Evolutionary conservation across 2,888 invertebrate species (phyloP).

Genomic region (Cactoblastis cactorum): DNA sequence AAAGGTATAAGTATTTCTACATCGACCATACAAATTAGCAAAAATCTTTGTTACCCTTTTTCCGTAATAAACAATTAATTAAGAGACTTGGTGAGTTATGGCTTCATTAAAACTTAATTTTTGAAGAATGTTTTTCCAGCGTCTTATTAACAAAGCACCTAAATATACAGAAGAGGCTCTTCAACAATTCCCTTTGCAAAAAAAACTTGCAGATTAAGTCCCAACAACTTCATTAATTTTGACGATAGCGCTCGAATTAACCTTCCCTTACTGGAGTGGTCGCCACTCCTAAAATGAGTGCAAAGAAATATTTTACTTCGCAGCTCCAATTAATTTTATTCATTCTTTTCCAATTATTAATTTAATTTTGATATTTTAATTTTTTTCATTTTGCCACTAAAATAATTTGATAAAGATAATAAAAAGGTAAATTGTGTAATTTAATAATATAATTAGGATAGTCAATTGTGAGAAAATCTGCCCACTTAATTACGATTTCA

Average conservation of each 20-base stretch:
- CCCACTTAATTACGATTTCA: no score
- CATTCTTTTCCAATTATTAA: background rate
- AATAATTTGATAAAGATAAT: no score
- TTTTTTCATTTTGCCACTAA: no score
- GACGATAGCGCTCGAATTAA: conserved; percentile 7
- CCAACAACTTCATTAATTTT: conserved; percentile 13
- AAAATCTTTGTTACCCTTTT: background rate
- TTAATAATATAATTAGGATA: no score
- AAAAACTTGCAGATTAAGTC: conserved; percentile 13
- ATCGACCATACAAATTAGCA: no score
- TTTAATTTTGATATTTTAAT: no score
- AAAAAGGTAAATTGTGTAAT: no score
- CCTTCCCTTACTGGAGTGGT: background rate
- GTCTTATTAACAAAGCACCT: conserved; percentile 7
- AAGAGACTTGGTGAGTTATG: background rate
- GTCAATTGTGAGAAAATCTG: no score
- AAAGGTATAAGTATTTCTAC: no score
- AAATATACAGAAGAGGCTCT: conserved; percentile 5
- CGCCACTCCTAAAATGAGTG: background rate
- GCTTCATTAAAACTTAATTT: background rate
- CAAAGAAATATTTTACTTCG: background rate
- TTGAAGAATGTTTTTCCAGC: background rate
- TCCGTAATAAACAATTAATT: background rate
- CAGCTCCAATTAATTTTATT: background rate
- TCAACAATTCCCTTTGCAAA: conserved; percentile 13